phyloP scores from a whole-genome alignment of 2,113 vertebrate genomes.

The Meriones unguiculatus region DNA sequence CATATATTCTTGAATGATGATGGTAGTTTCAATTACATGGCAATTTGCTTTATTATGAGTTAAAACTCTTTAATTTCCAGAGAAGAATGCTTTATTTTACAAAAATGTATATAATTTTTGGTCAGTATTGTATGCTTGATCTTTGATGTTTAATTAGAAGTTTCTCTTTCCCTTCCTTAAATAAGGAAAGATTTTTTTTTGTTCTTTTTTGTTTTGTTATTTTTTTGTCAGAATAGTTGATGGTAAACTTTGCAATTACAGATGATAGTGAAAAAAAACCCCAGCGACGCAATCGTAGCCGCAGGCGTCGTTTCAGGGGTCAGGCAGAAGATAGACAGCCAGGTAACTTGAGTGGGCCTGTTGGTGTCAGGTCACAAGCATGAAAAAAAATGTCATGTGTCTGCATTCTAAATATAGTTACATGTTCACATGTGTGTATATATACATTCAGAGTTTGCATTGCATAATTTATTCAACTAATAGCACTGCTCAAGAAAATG shows the following conservation, averaged over 20 bases:
- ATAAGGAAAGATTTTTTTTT: conserved; percentile 76
- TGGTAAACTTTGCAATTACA: conserved; percentile 92
- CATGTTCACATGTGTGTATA: conserved; percentile 78
- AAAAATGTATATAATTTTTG: conserved; percentile 67
- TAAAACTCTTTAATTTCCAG: conserved; percentile 46
- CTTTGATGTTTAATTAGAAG: conserved; percentile 74
- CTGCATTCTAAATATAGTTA: conserved; percentile 86
- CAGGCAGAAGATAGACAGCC: conserved; percentile 98
- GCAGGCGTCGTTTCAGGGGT: conserved; percentile 95
- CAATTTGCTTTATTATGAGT: conserved; percentile 40
- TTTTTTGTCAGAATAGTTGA: conserved; percentile 87
- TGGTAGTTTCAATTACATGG: conserved; percentile 28
- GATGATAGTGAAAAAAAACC: conserved; percentile 97
- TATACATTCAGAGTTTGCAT: conserved; percentile 82
- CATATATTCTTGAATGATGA: conserved; percentile 13
- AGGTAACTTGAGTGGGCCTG: conserved; percentile 93
- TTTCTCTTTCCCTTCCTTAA: conserved; percentile 68
- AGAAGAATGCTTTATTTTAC: conserved; percentile 70
- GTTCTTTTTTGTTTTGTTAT: neutral
- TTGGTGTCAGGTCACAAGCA: conserved; percentile 88
- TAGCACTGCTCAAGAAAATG: conserved; percentile 84
- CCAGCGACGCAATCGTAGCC: conserved; percentile 99
- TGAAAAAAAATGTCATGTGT: conserved; percentile 88
- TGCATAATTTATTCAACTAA: conserved; percentile 87
- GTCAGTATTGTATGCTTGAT: conserved; percentile 78